Evolutionary conservation across 2,888 invertebrate species (phyloP), one percentile per base, ranked within the genome.

Genomic region (Deilephila porcellus): DNA sequence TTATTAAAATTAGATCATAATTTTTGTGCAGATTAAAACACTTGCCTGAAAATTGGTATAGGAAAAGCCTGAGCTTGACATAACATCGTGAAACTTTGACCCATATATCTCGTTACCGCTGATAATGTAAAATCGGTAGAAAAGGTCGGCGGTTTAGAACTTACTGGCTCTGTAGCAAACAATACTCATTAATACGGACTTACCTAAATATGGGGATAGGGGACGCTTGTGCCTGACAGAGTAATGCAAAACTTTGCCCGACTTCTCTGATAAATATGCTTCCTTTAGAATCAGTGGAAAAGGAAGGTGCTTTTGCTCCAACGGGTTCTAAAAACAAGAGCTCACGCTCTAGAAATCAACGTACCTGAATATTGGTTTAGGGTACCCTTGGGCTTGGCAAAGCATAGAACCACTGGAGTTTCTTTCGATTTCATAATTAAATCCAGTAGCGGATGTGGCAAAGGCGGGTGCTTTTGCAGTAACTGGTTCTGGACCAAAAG

Each of bases 51-150:
- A 86, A 94, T 91, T 77, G 97, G 97, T 86, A 96, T 94, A 78
- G 97, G 97, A 88, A 96, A 96, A 81, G 96, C 96, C 91, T 97
- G 97, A 71, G 97, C 96, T 89, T 96, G 96, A 88, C 97, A 97
- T 82, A 96, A 95, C 86, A 97, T 90, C 80, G 95, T 96, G 86
- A 96, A 96, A 86, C 93, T 95, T 86, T 95, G 95, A 79, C 93
- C 92, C 81, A 89, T 91, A 82, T 92, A 87, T 87, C 96, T 95
- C 80, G 95, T 95, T 84, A 96, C 96, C 82, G 95, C 96, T 77
- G 95, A 95, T 80, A 95, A 91, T 81, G 96, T 96, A 85, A 95
- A 94, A 85, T 96, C 95, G 79, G 93, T 95, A 63, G 96, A 95
- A 86, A 96, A 96, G 74, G 94, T 95, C 77, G 96, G 96, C 79